Evolutionary conservation across 2,888 invertebrate genomes (phyloP).

Genomic region (Diploptera punctata): DNA sequence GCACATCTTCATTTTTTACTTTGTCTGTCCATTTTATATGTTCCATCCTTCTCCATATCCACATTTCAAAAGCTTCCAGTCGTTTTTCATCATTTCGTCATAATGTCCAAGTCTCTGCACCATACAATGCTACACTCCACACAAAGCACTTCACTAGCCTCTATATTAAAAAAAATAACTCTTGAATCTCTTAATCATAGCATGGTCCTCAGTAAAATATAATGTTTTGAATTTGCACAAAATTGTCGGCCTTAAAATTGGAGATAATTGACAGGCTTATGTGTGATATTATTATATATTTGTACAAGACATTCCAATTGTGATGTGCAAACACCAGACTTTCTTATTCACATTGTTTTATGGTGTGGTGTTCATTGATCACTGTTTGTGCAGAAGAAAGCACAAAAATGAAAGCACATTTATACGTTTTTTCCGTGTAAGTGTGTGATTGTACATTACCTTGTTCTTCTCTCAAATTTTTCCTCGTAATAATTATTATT

Average conservation of each 20-base stretch:
- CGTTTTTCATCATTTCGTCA: too few relatives aligned
- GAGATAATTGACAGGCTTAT: neutral
- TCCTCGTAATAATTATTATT: conserved; percentile 13
- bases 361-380: conserved; percentile 27
- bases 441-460: conserved; percentile 20
- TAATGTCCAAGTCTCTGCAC: too few relatives aligned
- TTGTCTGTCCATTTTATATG: too few relatives aligned
- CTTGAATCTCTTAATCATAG: too few relatives aligned
- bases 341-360: conserved; percentile 19
- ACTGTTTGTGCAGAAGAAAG: conserved; percentile 20
- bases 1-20: too few relatives aligned
- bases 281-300: neutral
- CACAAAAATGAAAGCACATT: conserved; percentile 34
- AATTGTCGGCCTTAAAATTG: neutral
- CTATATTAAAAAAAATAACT: too few relatives aligned
- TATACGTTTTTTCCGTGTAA: conserved; percentile 17
- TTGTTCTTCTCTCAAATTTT: neutral
- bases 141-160: too few relatives aligned
- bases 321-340: neutral
- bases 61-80: too few relatives aligned
- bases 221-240: neutral
- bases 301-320: neutral
- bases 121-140: too few relatives aligned
- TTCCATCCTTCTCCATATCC: too few relatives aligned
- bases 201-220: too few relatives aligned